Evolutionary conservation across 1,140 invertebrate species (phyloP).

Genomic region (Anadara kagoshimensis): DNA sequence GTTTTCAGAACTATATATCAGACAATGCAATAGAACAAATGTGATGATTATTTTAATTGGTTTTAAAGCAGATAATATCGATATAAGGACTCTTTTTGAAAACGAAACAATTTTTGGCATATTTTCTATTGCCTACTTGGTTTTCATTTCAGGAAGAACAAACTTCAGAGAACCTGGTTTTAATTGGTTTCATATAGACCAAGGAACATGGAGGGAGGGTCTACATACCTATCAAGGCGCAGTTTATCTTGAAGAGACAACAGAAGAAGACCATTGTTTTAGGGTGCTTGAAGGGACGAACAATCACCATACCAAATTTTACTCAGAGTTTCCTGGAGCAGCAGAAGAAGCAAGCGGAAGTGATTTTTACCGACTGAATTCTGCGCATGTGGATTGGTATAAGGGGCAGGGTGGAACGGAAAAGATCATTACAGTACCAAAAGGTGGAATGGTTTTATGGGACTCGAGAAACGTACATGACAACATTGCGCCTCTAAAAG

Average conservation of each 20-base stretch:
- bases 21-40: no score
- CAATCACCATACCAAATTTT: slow-evolving; percentile 37
- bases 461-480: slow-evolving; percentile 42
- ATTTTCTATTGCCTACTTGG: no score
- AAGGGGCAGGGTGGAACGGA: slow-evolving; percentile 18
- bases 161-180: not conserved
- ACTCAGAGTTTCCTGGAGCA: slow-evolving; percentile 15
- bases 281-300: slow-evolving; percentile 39
- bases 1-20: no score
- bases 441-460: slow-evolving; percentile 42
- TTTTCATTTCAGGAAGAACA: not conserved
- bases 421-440: slow-evolving; percentile 30
- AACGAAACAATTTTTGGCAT: no score
- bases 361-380: slow-evolving; percentile 22
- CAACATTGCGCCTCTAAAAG: slow-evolving; percentile 18
- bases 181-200: slow-evolving; percentile 43
- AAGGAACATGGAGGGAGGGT: slow-evolving; percentile 17
- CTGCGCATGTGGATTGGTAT: slow-evolving; percentile 20
- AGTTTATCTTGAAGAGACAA: slow-evolving; percentile 44
- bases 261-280: slow-evolving; percentile 24
- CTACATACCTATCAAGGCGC: slow-evolving; percentile 40
- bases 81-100: no score
- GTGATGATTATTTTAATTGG: no score
- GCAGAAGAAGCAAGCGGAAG: not conserved
- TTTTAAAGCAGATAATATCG: no score